A percentile compares a stretch with the other conserved stretches of the same genome.
Conservation (phyloP, 2,113 vertebrate genomes). For the Entelurus aequoreus region DNA sequence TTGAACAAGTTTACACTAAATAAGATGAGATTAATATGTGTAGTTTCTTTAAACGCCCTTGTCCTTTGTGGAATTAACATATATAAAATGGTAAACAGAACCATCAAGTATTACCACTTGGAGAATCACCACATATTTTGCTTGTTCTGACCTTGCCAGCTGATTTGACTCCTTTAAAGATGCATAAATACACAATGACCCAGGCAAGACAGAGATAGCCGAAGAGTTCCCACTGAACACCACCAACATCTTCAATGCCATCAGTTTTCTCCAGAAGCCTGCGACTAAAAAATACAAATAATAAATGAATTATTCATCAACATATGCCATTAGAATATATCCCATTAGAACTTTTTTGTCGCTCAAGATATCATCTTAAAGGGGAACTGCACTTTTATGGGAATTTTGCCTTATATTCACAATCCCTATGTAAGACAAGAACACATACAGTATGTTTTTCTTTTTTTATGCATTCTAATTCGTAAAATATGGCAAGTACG, state of each 20-base stretch:
- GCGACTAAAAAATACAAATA: constrained; percentile 40
- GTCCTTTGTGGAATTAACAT: not conserved
- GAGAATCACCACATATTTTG: not conserved
- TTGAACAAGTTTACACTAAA: not conserved
- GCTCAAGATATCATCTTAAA: not conserved
- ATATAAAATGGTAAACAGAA: not conserved
- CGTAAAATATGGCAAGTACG: no score
- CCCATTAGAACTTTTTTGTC: not conserved
- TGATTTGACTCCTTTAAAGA: constrained; percentile 75
- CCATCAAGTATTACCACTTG: not conserved
- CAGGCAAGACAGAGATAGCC: constrained; percentile 65
- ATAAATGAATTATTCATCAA: not conserved
- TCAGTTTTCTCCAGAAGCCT: constrained; percentile 62
- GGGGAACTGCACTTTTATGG: no score
- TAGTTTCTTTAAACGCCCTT: not conserved
- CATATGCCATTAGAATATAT: not conserved
- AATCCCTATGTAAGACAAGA: no score
- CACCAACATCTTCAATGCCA: constrained; percentile 62
- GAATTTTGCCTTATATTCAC: no score
- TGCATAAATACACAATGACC: constrained; percentile 72
- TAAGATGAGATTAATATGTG: no score
- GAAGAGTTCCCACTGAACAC: constrained; percentile 69
- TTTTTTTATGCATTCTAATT: no score
- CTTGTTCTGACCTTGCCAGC: constrained; percentile 68
- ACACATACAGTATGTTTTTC: no score